Percentiles rank a stretch among this genome's conserved stretches.
phyloP scores from a whole-genome alignment of 2,797 vertebrate genomes.

The Characodon lateralis region DNA sequence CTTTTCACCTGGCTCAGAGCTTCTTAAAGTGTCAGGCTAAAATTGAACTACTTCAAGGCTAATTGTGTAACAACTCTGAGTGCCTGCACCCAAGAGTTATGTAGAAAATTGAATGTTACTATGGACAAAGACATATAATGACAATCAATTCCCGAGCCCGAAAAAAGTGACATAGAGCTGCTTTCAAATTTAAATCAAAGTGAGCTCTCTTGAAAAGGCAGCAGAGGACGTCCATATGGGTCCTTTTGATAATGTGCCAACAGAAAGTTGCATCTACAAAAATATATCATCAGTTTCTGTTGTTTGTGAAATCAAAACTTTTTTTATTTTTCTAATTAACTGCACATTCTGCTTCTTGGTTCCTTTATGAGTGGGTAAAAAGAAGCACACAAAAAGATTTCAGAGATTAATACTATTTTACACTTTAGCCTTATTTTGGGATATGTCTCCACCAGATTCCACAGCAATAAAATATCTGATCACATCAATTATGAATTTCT shows the following conservation, averaged over 20 bases:
- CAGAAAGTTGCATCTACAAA: constrained; percentile 40
- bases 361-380: neutral
- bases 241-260: constrained; percentile 17
- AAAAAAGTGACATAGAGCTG: constrained; percentile 40
- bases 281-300: constrained; percentile 37
- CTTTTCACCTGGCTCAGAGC: constrained; percentile 62
- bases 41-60: constrained; percentile 69
- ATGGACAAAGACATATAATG: constrained; percentile 74
- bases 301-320: constrained; percentile 48
- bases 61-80: constrained; percentile 74
- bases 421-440: neutral
- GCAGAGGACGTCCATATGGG: constrained; percentile 21
- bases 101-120: constrained; percentile 69
- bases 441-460: neutral
- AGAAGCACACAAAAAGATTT: neutral
- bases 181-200: constrained; percentile 65
- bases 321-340: constrained; percentile 41
- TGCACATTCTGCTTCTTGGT: constrained; percentile 1
- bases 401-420: neutral
- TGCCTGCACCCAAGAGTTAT: constrained; percentile 68
- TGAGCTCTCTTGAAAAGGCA: constrained; percentile 35
- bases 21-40: constrained; percentile 64
- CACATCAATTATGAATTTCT: neutral
- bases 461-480: neutral
- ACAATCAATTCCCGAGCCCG: constrained; percentile 64